Percentiles rank a stretch among this genome's conserved stretches.
These are phyloP conservation scores for Microctonus hyperodae DNA, from an alignment of 2,888 invertebrate species.

Conservation along the genomic window DNA sequence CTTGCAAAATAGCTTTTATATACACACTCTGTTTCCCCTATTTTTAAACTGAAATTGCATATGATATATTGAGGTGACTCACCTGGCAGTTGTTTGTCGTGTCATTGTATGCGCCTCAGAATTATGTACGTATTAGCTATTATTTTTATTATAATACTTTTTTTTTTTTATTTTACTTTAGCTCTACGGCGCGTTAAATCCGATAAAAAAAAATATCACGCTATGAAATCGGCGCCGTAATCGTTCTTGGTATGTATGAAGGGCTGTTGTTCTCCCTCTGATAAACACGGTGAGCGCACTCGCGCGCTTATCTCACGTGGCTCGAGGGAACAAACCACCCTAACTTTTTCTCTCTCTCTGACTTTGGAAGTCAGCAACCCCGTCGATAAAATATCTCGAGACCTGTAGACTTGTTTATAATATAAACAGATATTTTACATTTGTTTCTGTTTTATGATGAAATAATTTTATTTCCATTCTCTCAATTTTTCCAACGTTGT, in stretches of 20 bases:
- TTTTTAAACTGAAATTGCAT: not conserved
- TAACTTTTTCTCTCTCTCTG: not conserved
- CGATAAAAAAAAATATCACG: constrained; percentile 34
- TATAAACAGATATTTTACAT: not conserved
- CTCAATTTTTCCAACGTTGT: not conserved
- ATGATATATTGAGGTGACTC: constrained; percentile 15
- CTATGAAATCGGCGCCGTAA: constrained; percentile 27
- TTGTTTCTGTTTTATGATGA: not conserved
- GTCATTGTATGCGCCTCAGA: not conserved
- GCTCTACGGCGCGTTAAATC: constrained; percentile 28
- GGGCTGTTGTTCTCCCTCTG: constrained; percentile 15
- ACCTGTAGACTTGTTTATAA: not conserved
- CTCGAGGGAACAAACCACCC: constrained; percentile 16
- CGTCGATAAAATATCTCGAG: constrained; percentile 29
- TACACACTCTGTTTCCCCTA: not conserved
- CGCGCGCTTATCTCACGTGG: constrained; percentile 31
- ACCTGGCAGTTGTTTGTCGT: constrained; percentile 29
- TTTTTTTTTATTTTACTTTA: constrained; percentile 16
- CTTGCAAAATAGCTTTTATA: constrained; percentile 4
- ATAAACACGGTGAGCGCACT: constrained; percentile 21
- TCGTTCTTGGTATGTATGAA: constrained; percentile 25
- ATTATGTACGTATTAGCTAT: constrained; percentile 2
- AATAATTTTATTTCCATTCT: not conserved
- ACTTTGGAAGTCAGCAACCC: not conserved
- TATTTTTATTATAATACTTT: not conserved